Percentiles rank a stretch among this genome's conserved stretches.
Conservation (phyloP, 2,113 vertebrate species). For the Picathartes gymnocephalus region DNA sequence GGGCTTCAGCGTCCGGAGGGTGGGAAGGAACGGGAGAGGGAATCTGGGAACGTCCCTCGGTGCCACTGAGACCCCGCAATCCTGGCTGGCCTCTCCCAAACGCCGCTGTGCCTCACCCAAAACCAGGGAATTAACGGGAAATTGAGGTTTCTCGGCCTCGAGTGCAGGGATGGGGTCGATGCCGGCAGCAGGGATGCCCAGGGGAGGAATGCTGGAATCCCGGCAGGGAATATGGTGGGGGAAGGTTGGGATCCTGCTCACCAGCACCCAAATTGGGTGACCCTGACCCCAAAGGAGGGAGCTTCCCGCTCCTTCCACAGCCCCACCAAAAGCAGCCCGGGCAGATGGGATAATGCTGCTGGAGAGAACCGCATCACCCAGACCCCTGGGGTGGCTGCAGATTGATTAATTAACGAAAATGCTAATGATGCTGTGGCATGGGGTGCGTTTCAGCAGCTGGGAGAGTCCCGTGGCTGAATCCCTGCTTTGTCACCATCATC, state of each 20-base stretch:
- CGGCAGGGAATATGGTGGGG: accelerated
- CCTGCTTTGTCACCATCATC: neutral
- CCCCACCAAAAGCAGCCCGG: accelerated
- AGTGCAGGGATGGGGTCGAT: accelerated
- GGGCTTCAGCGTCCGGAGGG: neutral
- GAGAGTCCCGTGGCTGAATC: neutral
- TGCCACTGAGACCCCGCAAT: neutral
- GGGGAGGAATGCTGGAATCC: neutral
- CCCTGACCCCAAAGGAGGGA: neutral
- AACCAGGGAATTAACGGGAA: neutral
- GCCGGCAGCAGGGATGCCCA: neutral
- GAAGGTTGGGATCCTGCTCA: neutral
- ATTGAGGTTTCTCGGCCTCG: accelerated
- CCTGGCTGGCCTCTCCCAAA: neutral
- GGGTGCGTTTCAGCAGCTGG: neutral
- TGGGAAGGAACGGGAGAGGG: neutral
- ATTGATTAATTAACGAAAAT: neutral
- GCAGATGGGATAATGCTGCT: neutral
- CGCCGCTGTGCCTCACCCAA: accelerated
- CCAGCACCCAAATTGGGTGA: neutral
- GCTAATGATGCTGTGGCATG: neutral
- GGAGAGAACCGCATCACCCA: neutral
- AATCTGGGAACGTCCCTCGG: neutral
- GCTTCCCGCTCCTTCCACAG: neutral
- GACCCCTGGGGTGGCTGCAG: neutral